Evolutionary conservation across 2,888 invertebrate genomes (phyloP), one percentile per base, ranked within the genome.

Genomic region (Helobdella robusta): DNA sequence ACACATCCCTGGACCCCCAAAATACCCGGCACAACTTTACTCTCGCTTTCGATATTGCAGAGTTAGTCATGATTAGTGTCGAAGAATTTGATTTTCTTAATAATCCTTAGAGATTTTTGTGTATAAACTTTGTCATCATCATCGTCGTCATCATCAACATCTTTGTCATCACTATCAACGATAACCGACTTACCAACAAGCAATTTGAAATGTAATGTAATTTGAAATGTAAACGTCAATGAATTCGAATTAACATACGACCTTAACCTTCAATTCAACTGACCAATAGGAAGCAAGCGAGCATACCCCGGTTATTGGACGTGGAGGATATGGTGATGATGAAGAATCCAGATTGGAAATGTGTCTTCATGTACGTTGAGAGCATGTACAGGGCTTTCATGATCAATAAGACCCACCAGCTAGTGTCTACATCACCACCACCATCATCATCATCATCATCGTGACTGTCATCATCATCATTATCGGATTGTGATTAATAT

Each of bases 341-440:
- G 82, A 86, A 88, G 79, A 89, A 88, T 79, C 95, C 95, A 64
- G 97, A 98, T 83, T 97, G 95, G 95, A 98, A 97, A 83, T 97
- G 95, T 82, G 94, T 98, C 68, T 98, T 97, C 84, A 94, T 94
- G 66, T 97, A 97, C 82, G 94, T 97, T 72, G 95, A 97, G 84
- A 88, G 90, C 76, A 89, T 97, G 81, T 91, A 95, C 84, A 87
- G 91, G 56, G 50, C 40, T 11, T 62, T 62, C 25, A 54, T 54
- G 23, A 25, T 58, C 58, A 30, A 25, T 25, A 25, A 30, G 11
- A 18, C 58, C n/a, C n/a, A n/a, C n/a, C n/a, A n/a, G n/a, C n/a
- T n/a, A n/a, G n/a, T n/a, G 11, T 18, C 18, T 18, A 15, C 44
- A 15, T 52, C 52, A 52, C 11, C 18, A 3, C 23, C 6, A 1